Base-by-base conservation (phyloP, 1,140 invertebrate species). In the Cherax destructor region DNA sequence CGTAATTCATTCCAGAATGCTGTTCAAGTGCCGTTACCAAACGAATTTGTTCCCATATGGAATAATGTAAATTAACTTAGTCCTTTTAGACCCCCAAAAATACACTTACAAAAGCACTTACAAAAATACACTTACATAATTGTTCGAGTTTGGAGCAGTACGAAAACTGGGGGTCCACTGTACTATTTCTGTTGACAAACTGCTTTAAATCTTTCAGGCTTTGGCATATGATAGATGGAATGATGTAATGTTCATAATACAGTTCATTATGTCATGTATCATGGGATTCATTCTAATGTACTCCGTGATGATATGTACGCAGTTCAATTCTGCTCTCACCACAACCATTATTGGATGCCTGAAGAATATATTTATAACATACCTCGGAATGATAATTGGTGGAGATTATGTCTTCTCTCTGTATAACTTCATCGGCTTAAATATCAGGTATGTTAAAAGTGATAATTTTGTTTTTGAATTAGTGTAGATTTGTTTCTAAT, bases 341-440 rank as follows among this genome's bases (percentile, higher is more conserved):
- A 99, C 99, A 30, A 99, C 99, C 11, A 99, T 99, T 92, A 98
- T 99, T 92, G 99, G 99, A 1, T 99, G 98, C 94, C 95, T 99
- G n/a, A 99, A 99, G 94, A 98, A 98, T 94, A 97, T 98, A 91
- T 96, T 97, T 93, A 97, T 98, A 1, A 98, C 97, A 24, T 99
- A 98, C 95, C 96, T 99, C 94, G 99, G 99, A 50, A 99, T 99
- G 98, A 96, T 99, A 49, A 97, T 99, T 86, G 99, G 98, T 77
- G 99, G 98, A 18, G 99, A 99, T 95, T 99, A 99, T 95, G 96
- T 99, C 79, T 99, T 99, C 94, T 97, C 97, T 4, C 96, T 96
- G 96, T 94, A 97, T 47, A 99, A 99, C 94, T 99, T 99, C 95
- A 95, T 99, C 92, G 99, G 99, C 16, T 96, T 99, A 50, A 99